A percentile compares a stretch with the other conserved stretches of the same genome.
These are phyloP conservation scores for Microctenopoma steveboyesi DNA, from an alignment of 2,797 vertebrate species.

Conservation along the genomic window DNA sequence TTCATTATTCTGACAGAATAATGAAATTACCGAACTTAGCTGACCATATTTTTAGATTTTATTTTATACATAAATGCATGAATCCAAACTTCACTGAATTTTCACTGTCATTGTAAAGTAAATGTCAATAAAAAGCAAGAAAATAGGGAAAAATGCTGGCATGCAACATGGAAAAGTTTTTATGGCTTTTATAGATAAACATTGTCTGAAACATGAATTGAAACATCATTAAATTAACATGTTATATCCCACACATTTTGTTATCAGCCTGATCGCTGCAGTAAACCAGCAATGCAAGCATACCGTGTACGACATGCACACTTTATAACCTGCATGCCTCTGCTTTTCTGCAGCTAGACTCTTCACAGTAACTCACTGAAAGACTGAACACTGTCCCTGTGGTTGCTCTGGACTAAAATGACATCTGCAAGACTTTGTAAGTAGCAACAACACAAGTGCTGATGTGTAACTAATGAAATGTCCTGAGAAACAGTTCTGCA, in stretches of 20 bases:
- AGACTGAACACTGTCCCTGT: no score
- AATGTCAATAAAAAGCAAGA: not conserved
- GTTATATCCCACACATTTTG: not conserved
- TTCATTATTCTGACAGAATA: no score
- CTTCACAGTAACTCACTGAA: not conserved
- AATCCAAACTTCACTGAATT: no score
- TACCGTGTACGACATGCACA: not conserved
- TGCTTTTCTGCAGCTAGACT: not conserved
- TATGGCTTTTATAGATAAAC: no score
- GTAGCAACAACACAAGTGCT: slow-evolving; percentile 19
- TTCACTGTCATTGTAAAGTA: not conserved
- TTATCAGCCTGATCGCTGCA: slow-evolving; percentile 13
- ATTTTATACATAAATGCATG: no score
- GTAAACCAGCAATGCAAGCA: not conserved
- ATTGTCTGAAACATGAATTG: no score
- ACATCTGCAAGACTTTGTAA: not conserved
- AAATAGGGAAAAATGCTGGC: not conserved
- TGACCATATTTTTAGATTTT: no score
- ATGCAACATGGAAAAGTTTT: not conserved
- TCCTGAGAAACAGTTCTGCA: slow-evolving; percentile 16
- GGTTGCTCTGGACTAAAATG: not conserved
- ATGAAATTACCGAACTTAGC: no score
- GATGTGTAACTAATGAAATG: slow-evolving; percentile 46
- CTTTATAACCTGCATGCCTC: not conserved
- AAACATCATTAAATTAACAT: slow-evolving; percentile 27